Conservation (phyloP, 1,140 invertebrate species). For the Drosophila repletoides region DNA sequence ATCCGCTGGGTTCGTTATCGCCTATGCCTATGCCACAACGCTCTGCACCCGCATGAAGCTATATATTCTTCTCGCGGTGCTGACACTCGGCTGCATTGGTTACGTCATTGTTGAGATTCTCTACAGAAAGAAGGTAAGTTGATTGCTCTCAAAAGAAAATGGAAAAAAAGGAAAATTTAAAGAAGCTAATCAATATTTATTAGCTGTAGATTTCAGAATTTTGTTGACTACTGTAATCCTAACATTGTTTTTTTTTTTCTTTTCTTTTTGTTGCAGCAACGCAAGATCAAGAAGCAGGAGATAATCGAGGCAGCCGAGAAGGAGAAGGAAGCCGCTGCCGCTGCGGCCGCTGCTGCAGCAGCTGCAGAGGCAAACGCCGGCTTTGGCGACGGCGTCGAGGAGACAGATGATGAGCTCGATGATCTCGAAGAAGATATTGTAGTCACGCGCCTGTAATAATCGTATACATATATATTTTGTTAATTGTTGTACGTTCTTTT, state of each 20-base stretch:
- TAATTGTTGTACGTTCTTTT: conserved; percentile 57
- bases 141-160: too few species aligned
- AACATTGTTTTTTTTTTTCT: not conserved
- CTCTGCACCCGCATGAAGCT: conserved; percentile 95
- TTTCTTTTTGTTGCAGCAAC: conserved; percentile 67
- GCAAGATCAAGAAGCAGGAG: conserved; percentile 87
- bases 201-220: too few species aligned
- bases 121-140: conserved; percentile 88
- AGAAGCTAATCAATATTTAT: too few species aligned
- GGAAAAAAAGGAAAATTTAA: too few species aligned
- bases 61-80: conserved; percentile 91
- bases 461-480: conserved; percentile 33
- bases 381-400: conserved; percentile 84
- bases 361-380: conserved; percentile 82
- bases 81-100: conserved; percentile 90
- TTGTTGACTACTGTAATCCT: not conserved
- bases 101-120: conserved; percentile 92
- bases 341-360: conserved; percentile 82
- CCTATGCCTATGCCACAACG: conserved; percentile 94
- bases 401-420: conserved; percentile 91
- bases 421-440: conserved; percentile 93
- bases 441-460: conserved; percentile 89
- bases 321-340: conserved; percentile 75
- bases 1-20: conserved; percentile 95
- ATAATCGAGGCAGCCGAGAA: conserved; percentile 83